Conservation (phyloP, 1,140 invertebrate genomes). For the Lineus longissimus region DNA sequence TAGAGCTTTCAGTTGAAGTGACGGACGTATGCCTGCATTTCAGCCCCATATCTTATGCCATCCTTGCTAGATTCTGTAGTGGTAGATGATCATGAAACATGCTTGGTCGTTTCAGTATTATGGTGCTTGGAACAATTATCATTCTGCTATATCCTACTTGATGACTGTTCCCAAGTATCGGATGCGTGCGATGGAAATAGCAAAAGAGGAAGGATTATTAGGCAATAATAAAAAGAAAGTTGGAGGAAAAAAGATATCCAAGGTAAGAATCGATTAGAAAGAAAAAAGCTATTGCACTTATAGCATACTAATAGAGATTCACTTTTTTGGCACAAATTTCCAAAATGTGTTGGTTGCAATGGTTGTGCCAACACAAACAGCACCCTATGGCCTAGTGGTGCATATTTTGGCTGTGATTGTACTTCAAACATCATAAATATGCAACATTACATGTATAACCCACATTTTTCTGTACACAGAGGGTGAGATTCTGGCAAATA, state of each 20-base stretch:
- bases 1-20: too few relatives aligned
- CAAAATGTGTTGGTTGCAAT: not conserved
- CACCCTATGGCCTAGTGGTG: too few relatives aligned
- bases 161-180: conserved; percentile 83
- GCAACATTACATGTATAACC: too few relatives aligned
- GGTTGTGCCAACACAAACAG: too few relatives aligned
- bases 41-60: too few relatives aligned
- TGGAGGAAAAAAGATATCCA: conserved; percentile 35
- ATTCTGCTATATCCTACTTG: conserved; percentile 81
- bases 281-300: not conserved
- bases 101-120: conserved; percentile 58
- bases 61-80: too few relatives aligned
- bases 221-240: conserved; percentile 55
- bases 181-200: conserved; percentile 71
- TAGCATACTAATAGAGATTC: not conserved
- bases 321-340: not conserved
- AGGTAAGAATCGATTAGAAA: conserved; percentile 24
- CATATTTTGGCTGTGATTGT: too few relatives aligned
- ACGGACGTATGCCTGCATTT: too few relatives aligned
- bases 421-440: too few relatives aligned
- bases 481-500: not conserved
- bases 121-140: conserved; percentile 61
- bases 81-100: too few relatives aligned
- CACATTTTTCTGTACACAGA: not conserved
- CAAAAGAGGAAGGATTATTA: conserved; percentile 68